Evolutionary conservation across 2,888 invertebrate species (phyloP).

Genomic region (Lasioglossum calceatum): DNA sequence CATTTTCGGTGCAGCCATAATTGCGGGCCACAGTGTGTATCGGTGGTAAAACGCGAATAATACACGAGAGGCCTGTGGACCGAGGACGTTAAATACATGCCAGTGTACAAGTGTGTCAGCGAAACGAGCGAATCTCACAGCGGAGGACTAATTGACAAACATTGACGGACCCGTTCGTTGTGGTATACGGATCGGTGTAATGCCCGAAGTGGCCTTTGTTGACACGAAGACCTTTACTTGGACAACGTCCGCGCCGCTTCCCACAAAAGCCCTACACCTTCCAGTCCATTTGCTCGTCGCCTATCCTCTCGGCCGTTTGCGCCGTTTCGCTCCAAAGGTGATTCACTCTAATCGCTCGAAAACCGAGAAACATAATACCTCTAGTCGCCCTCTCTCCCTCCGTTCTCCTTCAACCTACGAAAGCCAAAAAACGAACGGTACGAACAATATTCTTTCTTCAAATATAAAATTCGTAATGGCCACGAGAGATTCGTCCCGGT

Average conservation of each 20-base stretch:
- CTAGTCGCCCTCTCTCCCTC: not conserved
- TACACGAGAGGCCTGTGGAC: not conserved
- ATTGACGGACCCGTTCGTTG: conserved; percentile 77
- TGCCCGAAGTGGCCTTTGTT: conserved; percentile 78
- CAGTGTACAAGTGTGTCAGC: conserved; percentile 49
- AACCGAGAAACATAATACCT: conserved; percentile 11
- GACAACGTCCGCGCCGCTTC: conserved; percentile 69
- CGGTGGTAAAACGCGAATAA: conserved; percentile 29
- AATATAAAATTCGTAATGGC: not conserved
- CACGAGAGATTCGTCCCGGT: conserved; percentile 6
- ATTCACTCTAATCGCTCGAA: conserved; percentile 12
- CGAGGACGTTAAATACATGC: conserved; percentile 18
- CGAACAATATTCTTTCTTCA: not conserved
- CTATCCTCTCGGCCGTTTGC: conserved; percentile 22
- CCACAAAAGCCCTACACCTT: conserved; percentile 75
- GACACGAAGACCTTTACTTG: conserved; percentile 75
- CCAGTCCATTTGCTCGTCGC: conserved; percentile 76
- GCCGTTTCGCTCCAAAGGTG: conserved; percentile 14
- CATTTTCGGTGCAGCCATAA: not conserved
- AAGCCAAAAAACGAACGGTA: not conserved
- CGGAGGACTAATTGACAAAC: conserved; percentile 80
- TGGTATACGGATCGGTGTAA: conserved; percentile 63
- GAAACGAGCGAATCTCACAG: conserved; percentile 66
- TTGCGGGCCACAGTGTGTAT: conserved; percentile 1
- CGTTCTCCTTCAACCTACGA: not conserved